Percentiles rank a stretch among this genome's conserved stretches.
Evolutionary conservation across 2,113 vertebrate species (phyloP).

Genomic region (Stegostoma tigrinum): DNA sequence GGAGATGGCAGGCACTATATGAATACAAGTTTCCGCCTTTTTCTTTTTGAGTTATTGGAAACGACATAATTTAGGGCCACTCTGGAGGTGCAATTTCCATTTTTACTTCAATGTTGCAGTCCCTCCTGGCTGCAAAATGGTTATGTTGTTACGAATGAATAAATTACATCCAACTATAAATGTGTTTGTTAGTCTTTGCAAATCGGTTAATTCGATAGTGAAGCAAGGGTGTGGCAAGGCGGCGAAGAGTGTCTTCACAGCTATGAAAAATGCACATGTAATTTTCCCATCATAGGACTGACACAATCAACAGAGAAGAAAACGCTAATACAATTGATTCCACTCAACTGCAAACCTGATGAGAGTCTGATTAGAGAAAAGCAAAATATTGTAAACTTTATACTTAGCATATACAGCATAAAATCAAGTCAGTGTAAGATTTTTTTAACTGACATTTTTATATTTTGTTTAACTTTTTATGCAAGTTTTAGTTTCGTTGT

Average conservation of each 20-base stretch:
- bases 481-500: not conserved
- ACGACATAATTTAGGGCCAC: not conserved
- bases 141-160: not conserved
- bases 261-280: not conserved
- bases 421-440: not conserved
- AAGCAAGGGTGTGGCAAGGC: not conserved
- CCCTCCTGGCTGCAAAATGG: not conserved
- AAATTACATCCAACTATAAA: constrained; percentile 10
- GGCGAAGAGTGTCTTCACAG: too few species aligned
- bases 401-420: not conserved
- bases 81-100: not conserved
- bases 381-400: constrained; percentile 8
- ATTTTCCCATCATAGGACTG: not conserved
- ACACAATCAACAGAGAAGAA: not conserved
- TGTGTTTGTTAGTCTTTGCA: constrained; percentile 8
- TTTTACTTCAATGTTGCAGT: not conserved
- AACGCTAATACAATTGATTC: not conserved
- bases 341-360: not conserved
- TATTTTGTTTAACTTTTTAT: not conserved
- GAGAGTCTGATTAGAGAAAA: not conserved
- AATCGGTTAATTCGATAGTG: constrained; percentile 24
- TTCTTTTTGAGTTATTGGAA: not conserved
- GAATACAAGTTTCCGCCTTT: not conserved
- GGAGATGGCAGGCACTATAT: not conserved
- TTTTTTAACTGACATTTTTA: not conserved